Conservation (phyloP, 2,888 invertebrate genomes). For the Palloptera scutellata region DNA sequence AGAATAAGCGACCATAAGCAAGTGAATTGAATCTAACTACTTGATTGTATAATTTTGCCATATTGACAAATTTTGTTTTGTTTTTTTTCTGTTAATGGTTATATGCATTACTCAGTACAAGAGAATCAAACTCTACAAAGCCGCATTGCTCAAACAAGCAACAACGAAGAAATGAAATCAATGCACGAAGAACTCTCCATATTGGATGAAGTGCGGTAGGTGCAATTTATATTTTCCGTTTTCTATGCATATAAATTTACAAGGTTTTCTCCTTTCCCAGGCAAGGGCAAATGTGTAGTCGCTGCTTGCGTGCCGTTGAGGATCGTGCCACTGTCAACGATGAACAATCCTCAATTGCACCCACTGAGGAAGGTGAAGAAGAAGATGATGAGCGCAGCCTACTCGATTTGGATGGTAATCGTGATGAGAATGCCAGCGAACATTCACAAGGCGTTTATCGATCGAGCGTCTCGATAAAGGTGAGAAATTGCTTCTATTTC, state of each 20-base stretch:
- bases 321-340: slow-evolving; percentile 64
- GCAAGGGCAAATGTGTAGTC: slow-evolving; percentile 83
- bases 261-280: slow-evolving; percentile 67
- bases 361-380: slow-evolving; percentile 72
- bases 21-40: too few relatives aligned
- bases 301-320: slow-evolving; percentile 77
- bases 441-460: slow-evolving; percentile 51
- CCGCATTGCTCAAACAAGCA: slow-evolving; percentile 61
- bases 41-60: too few relatives aligned
- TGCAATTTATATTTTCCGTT: slow-evolving; percentile 10
- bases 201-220: slow-evolving; percentile 84
- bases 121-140: slow-evolving; percentile 62
- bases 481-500: slow-evolving; percentile 63
- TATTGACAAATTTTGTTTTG: neutral
- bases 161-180: slow-evolving; percentile 78
- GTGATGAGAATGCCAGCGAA: slow-evolving; percentile 57
- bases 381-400: slow-evolving; percentile 72
- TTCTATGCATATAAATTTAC: neutral
- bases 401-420: slow-evolving; percentile 48
- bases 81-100: neutral
- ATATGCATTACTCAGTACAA: slow-evolving; percentile 49
- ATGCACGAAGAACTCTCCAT: slow-evolving; percentile 82
- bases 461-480: slow-evolving; percentile 67
- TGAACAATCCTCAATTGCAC: slow-evolving; percentile 69
- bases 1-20: too few relatives aligned